phyloP scores from a whole-genome alignment of 2,113 vertebrate species.

The Lagenorhynchus albirostris region DNA sequence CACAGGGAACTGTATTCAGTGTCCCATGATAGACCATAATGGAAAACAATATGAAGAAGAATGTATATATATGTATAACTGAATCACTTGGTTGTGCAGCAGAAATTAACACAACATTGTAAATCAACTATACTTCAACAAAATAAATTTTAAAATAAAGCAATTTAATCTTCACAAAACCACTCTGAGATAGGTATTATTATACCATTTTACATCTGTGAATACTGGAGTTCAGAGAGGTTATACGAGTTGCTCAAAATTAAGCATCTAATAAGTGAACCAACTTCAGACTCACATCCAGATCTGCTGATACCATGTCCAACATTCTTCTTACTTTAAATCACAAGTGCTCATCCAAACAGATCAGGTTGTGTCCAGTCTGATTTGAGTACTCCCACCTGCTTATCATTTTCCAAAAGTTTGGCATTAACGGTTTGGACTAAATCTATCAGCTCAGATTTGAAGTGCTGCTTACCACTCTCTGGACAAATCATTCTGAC shows the following conservation, averaged over 20 bases:
- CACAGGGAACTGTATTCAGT: neutral
- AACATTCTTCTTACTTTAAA: constrained; percentile 3
- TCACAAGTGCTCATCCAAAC: neutral
- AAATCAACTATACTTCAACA: neutral
- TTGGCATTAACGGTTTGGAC: neutral
- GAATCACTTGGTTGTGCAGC: neutral
- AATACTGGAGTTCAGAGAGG: neutral
- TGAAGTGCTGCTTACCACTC: neutral
- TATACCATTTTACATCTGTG: neutral
- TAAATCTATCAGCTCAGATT: neutral
- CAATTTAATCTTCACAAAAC: neutral
- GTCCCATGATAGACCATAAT: neutral
- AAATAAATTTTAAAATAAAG: neutral
- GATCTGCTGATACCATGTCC: neutral
- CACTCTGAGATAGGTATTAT: neutral
- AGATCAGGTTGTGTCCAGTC: neutral
- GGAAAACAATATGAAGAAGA: neutral
- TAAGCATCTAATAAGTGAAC: neutral
- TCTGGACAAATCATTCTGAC: neutral
- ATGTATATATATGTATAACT: neutral
- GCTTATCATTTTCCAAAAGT: constrained; percentile 18
- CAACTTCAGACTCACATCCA: neutral
- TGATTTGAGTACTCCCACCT: constrained; percentile 22
- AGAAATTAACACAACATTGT: neutral
- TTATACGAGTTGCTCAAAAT: neutral